Evolutionary conservation across 2,888 invertebrate genomes (phyloP).

Genomic region (Galerucella calmariensis): DNA sequence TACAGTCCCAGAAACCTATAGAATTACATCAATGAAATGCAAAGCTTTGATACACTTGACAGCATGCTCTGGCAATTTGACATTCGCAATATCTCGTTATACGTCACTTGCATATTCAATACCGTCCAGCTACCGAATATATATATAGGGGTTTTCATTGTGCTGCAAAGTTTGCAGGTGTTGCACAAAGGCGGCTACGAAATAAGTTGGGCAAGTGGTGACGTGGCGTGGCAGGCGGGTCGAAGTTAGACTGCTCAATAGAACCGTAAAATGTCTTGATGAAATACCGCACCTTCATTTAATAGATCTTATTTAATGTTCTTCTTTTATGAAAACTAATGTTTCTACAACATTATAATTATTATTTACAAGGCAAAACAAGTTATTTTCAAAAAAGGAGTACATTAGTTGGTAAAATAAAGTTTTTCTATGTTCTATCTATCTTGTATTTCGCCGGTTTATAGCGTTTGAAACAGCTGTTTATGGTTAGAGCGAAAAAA

Average conservation of each 20-base stretch:
- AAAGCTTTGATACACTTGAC: constrained; percentile 46
- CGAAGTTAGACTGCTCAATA: constrained; percentile 45
- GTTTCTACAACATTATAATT: too few species aligned
- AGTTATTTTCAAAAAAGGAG: too few species aligned
- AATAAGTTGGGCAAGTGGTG: constrained; percentile 39
- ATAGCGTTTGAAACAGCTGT: too few species aligned
- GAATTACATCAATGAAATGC: constrained; percentile 45
- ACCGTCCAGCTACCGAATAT: constrained; percentile 40
- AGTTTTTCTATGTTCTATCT: too few species aligned
- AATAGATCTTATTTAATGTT: constrained; percentile 18
- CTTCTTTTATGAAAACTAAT: too few species aligned
- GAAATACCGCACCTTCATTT: constrained; percentile 40
- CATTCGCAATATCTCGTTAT: constrained; percentile 57
- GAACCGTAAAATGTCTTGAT: constrained; percentile 49
- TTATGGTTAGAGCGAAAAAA: too few species aligned
- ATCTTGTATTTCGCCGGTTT: too few species aligned
- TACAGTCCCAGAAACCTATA: constrained; percentile 41
- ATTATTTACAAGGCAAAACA: too few species aligned
- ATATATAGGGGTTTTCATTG: constrained; percentile 40
- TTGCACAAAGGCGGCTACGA: constrained; percentile 57
- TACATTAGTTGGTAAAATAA: too few species aligned
- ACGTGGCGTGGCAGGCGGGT: constrained; percentile 40
- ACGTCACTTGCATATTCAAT: constrained; percentile 56
- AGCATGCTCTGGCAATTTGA: constrained; percentile 52
- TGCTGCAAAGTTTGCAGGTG: constrained; percentile 60